Conservation (phyloP, 2,113 vertebrate genomes). For the Talpa occidentalis region DNA sequence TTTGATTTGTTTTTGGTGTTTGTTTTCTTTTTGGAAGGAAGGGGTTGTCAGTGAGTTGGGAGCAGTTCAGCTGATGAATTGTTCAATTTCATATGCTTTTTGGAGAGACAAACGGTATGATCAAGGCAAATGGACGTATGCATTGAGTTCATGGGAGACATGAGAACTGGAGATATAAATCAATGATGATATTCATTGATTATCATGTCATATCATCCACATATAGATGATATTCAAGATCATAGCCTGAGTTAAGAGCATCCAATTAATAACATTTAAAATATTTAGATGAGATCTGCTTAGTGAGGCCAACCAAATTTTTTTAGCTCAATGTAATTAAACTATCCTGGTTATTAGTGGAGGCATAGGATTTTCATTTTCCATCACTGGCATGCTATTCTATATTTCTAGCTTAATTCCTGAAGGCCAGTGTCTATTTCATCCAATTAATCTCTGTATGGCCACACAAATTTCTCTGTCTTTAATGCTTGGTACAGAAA, state of each 20-base stretch:
- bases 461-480: neutral
- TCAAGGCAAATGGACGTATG: neutral
- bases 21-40: neutral
- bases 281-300: neutral
- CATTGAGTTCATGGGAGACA: neutral
- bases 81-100: neutral
- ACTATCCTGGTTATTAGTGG: neutral
- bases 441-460: neutral
- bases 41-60: neutral
- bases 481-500: slow-evolving; percentile 24
- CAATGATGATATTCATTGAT: no score
- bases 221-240: neutral
- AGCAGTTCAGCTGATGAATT: neutral
- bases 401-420: neutral
- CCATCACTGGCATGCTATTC: neutral
- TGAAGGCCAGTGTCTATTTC: neutral
- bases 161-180: neutral
- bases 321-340: neutral
- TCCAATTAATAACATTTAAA: neutral
- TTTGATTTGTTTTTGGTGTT: neutral
- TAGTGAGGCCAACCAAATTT: neutral
- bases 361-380: neutral
- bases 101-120: neutral
- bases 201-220: no score
- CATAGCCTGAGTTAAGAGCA: neutral